Evolutionary conservation across 2,113 vertebrate genomes (phyloP).

Genomic region (Noctilio leporinus): DNA sequence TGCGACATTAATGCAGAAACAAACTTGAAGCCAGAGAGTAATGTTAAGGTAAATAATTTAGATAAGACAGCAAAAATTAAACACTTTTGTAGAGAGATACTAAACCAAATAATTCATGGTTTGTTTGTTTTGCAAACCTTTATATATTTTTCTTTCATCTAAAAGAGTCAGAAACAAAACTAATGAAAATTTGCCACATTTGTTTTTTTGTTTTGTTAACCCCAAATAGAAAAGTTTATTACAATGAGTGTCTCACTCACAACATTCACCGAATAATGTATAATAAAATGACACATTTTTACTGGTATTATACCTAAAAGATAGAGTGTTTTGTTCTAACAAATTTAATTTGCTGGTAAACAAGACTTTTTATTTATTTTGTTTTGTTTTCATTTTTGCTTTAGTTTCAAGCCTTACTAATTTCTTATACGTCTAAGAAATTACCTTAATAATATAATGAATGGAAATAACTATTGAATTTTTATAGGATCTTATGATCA

Average conservation of each 20-base stretch:
- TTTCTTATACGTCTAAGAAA: not conserved
- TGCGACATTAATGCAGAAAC: not conserved
- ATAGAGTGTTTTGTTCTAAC: not conserved
- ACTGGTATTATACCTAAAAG: not conserved
- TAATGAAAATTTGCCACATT: not conserved
- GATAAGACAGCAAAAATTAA: not conserved
- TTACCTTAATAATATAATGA: not conserved
- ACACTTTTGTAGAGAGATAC: not conserved
- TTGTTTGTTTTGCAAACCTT: not conserved
- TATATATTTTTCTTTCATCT: not conserved
- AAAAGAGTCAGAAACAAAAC: not conserved
- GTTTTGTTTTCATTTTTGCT: conserved; percentile 11
- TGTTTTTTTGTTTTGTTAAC: not conserved
- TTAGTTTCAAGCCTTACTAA: not conserved
- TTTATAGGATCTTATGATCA: not conserved
- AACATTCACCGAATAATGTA: not conserved
- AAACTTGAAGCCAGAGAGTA: not conserved
- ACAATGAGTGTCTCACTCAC: not conserved
- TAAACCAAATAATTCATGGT: not conserved
- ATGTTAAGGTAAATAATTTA: not conserved
- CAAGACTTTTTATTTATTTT: not conserved
- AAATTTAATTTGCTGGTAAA: conserved; percentile 16
- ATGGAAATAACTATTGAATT: not conserved
- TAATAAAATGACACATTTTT: not conserved
- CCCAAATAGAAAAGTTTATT: not conserved